These are phyloP conservation scores for Enhydra lutris DNA, from an alignment of 2,113 vertebrate genomes.

Conservation along the genomic window DNA sequence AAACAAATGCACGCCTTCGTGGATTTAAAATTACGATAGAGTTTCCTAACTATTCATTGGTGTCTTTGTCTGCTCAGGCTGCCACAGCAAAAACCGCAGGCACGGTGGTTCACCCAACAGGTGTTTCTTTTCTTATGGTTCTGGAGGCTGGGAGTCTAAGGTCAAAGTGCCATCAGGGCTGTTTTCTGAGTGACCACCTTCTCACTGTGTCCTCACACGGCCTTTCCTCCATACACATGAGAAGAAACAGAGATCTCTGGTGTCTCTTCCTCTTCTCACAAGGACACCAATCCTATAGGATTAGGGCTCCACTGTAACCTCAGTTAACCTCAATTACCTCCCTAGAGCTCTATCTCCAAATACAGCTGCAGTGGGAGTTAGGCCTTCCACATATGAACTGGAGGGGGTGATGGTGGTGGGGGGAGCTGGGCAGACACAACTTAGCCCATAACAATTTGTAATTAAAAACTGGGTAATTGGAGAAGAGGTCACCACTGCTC, in stretches of 20 bases:
- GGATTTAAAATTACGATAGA: too few relatives aligned
- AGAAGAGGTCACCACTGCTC: not conserved
- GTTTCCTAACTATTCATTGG: not conserved
- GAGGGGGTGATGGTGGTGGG: fast-evolving
- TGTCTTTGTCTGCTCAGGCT: not conserved
- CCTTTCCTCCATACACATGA: not conserved
- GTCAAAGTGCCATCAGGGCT: not conserved
- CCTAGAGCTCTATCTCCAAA: not conserved
- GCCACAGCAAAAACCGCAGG: not conserved
- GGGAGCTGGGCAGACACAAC: not conserved
- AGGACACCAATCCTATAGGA: not conserved
- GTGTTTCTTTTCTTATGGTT: not conserved
- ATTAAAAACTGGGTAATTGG: not conserved
- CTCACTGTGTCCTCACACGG: not conserved
- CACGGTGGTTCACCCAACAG: not conserved
- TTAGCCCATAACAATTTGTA: not conserved
- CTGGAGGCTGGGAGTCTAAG: not conserved
- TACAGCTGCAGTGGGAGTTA: not conserved
- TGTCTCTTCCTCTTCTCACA: not conserved
- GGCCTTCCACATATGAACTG: not conserved
- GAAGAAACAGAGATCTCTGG: not conserved
- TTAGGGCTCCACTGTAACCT: not conserved
- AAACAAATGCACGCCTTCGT: not conserved
- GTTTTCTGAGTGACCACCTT: not conserved
- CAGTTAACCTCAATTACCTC: not conserved